A percentile compares a stretch with the other conserved stretches of the same genome.
phyloP scores from a whole-genome alignment of 2,888 invertebrate genomes.

The Encarsia formosa region DNA sequence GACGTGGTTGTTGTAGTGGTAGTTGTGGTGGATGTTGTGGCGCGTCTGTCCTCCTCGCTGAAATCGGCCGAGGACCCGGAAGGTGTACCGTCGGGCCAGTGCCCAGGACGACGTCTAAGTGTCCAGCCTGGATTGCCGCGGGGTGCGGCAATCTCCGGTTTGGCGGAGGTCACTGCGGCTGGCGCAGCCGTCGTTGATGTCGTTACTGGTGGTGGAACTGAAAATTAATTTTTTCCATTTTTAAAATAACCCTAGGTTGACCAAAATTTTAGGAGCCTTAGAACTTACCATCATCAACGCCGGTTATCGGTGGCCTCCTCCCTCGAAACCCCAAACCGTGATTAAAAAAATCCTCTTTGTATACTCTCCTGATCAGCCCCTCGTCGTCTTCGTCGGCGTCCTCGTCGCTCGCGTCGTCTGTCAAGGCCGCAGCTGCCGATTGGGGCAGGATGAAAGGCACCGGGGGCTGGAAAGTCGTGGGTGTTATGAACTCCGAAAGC shows the following conservation, averaged over 20 bases:
- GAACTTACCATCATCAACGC: constrained; percentile 10
- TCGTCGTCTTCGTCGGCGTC: constrained; percentile 19
- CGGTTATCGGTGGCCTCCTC: constrained; percentile 30
- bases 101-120: constrained; percentile 38
- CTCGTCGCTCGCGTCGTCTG: not conserved
- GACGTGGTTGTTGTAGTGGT: not conserved
- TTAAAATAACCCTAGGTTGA: not conserved
- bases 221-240: constrained; percentile 1
- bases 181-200: constrained; percentile 2
- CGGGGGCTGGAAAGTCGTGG: not conserved
- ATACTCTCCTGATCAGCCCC: constrained; percentile 24
- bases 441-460: not conserved
- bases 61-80: constrained; percentile 9
- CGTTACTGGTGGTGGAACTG: constrained; percentile 5
- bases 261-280: not conserved
- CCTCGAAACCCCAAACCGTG: constrained; percentile 44
- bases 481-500: not conserved
- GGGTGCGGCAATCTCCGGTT: constrained; percentile 7
- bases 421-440: not conserved
- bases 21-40: not conserved
- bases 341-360: constrained; percentile 44
- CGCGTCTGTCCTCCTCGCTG: not conserved
- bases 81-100: constrained; percentile 13
- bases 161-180: constrained; percentile 5
- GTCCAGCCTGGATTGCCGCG: constrained; percentile 44